Conservation (phyloP, 2,888 invertebrate species). For the Oxystoma pomonae region DNA sequence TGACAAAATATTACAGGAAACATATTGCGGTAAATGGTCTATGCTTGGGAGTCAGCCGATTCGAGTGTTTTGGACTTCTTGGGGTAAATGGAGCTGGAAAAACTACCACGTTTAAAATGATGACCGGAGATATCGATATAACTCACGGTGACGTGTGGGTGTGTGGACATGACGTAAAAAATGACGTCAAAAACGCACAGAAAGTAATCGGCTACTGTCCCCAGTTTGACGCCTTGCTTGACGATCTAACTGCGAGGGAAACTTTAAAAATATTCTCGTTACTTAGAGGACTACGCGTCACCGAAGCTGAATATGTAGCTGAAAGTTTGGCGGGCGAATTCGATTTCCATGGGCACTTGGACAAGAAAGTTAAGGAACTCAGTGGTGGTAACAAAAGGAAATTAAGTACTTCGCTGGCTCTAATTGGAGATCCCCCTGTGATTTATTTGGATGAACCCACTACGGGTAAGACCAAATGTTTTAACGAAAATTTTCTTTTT, state of each 20-base stretch:
- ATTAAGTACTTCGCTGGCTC: slow-evolving; percentile 52
- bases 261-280: slow-evolving; percentile 52
- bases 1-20: slow-evolving; percentile 68
- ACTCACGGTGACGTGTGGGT: slow-evolving; percentile 52
- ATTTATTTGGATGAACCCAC: slow-evolving; percentile 54
- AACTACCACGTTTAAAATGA: slow-evolving; percentile 85
- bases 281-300: slow-evolving; percentile 41
- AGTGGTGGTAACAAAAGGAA: slow-evolving; percentile 58
- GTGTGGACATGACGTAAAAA: slow-evolving; percentile 31
- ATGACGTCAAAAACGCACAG: slow-evolving; percentile 55
- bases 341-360: slow-evolving; percentile 46
- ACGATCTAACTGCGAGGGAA: slow-evolving; percentile 54
- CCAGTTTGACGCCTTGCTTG: slow-evolving; percentile 55
- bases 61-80: slow-evolving; percentile 77
- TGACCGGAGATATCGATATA: slow-evolving; percentile 76
- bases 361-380: slow-evolving; percentile 46
- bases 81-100: slow-evolving; percentile 85
- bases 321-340: slow-evolving; percentile 45
- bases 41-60: slow-evolving; percentile 59
- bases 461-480: slow-evolving; percentile 52
- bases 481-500: too few relatives aligned
- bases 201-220: slow-evolving; percentile 56
- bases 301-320: slow-evolving; percentile 31
- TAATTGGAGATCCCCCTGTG: slow-evolving; percentile 54
- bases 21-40: slow-evolving; percentile 73